Conservation (phyloP, 2,113 vertebrate species). For the Pterocles gutturalis region DNA sequence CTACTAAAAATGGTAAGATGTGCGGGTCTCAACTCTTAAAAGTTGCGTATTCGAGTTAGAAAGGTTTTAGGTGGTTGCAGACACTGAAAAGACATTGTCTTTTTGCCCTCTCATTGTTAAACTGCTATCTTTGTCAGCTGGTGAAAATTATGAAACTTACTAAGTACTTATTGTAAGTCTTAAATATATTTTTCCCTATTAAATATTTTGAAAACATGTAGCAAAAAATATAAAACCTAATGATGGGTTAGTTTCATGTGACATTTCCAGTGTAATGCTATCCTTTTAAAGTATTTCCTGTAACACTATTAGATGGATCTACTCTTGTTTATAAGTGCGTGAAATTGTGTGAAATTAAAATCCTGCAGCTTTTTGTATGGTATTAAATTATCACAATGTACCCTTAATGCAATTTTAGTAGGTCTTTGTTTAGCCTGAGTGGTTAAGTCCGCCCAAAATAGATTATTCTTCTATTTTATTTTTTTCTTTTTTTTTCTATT, state of each 20-base stretch:
- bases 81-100: neutral
- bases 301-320: neutral
- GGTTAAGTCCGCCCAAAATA: neutral
- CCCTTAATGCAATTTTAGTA: constrained; percentile 14
- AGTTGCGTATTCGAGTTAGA: neutral
- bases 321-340: neutral
- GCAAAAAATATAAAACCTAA: neutral
- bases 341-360: constrained; percentile 62
- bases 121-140: neutral
- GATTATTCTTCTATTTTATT: neutral
- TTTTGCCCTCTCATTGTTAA: neutral
- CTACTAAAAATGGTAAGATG: neutral
- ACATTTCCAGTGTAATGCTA: neutral
- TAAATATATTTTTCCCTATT: neutral
- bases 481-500: neutral
- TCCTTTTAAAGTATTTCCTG: neutral
- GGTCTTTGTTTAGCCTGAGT: constrained; percentile 11
- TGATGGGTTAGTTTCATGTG: neutral
- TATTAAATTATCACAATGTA: constrained; percentile 17
- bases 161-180: neutral
- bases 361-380: neutral
- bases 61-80: neutral
- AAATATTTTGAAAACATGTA: neutral
- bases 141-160: neutral
- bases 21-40: neutral